Percentiles rank a stretch among this genome's conserved stretches.
Conservation (phyloP, 2,113 vertebrate species). For the Zapus hudsonius region DNA sequence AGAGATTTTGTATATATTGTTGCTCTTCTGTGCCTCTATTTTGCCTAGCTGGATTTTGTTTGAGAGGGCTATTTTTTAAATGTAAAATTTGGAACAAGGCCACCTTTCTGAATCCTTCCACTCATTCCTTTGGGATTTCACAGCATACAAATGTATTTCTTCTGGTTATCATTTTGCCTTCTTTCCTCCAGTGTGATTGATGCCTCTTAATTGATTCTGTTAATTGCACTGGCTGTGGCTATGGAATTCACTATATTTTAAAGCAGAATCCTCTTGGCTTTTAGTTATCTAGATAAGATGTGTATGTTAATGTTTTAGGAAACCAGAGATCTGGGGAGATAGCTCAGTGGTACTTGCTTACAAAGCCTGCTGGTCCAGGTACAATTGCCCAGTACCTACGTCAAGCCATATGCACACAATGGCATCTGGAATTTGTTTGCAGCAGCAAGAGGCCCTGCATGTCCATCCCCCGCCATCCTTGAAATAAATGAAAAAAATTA, state of each 20-base stretch:
- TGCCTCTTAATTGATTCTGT: neutral
- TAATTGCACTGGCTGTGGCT: neutral
- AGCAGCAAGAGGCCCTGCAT: too few relatives aligned
- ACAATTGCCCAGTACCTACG: too few relatives aligned
- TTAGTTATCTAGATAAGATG: neutral
- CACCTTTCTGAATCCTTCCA: neutral
- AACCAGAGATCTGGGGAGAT: too few relatives aligned
- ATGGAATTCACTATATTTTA: neutral
- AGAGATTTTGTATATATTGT: neutral
- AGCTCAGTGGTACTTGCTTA: too few relatives aligned
- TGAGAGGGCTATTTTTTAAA: neutral
- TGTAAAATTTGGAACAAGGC: neutral
- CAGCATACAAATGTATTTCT: neutral
- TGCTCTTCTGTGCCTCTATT: neutral
- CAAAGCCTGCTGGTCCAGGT: too few relatives aligned
- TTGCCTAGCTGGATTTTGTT: slow-evolving; percentile 3
- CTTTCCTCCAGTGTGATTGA: neutral
- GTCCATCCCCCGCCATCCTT: too few relatives aligned
- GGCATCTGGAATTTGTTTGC: too few relatives aligned
- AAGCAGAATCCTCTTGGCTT: neutral
- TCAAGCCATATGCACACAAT: too few relatives aligned
- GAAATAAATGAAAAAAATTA: too few relatives aligned
- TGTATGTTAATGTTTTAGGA: neutral
- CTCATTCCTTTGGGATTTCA: neutral
- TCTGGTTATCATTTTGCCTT: neutral